Evolutionary conservation across 1,140 invertebrate genomes (phyloP), one percentile per base, ranked within the genome.

Genomic region (Asobara japonica): DNA sequence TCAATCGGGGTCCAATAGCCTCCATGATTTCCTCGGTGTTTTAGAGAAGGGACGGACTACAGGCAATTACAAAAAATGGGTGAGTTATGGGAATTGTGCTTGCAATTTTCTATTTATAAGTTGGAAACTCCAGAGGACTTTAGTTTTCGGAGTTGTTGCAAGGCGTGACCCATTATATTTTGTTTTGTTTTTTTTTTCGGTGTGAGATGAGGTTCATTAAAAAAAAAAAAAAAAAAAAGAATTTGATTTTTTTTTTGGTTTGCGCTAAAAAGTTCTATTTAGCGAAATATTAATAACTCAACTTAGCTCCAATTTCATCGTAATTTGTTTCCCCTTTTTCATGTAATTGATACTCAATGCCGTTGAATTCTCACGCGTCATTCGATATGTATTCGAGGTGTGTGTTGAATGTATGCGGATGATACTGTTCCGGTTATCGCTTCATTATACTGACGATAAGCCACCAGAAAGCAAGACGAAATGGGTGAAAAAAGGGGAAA

Each of bases 341-440:
- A 16, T 13, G 41, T 45, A 45, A 45, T 45, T 45, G 41, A 45
- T 45, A 45, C 41, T 45, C 41, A 16, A 45, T 45, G 41, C 41
- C 41, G 18, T 45, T 45, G 41, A 45, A 45, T 45, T 45, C 41
- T 45, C 41, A 45, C 41, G 41, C 41, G 41, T 45, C 41, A 45
- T 45, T 16, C 5, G 41, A 45, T 45, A 45, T 45, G n/a, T 45
- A n/a, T n/a, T n/a, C n/a, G n/a, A 13, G 36, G 41, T 45, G n/a
- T 45, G 13, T 16, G 41, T 45, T 45, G n/a, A 45, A 45, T 45
- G 41, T 45, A 45, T 45, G 18, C 18, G 1, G 41, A 45, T 45
- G 41, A 16, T 5, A 1, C 41, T n/a, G n/a, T n/a, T 45, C 4
- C 41, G 41, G 41, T 45, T 45, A 45, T 45, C 41, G 41, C n/a